Percentiles rank a stretch among this genome's conserved stretches.
phyloP scores from a whole-genome alignment of 2,113 vertebrate species.

The Malurus melanocephalus region DNA sequence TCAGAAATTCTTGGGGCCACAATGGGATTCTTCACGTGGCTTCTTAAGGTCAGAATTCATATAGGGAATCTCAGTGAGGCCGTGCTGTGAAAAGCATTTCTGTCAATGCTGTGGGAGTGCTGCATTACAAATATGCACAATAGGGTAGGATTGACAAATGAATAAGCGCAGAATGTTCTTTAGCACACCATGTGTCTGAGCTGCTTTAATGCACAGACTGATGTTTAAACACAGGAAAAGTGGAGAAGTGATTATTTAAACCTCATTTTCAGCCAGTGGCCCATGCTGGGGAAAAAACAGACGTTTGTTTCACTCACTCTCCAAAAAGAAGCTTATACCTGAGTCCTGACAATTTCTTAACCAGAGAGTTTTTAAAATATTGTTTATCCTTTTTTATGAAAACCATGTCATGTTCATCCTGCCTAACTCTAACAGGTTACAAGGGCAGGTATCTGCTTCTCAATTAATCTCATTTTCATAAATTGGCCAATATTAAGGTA shows the following conservation, averaged over 20 bases:
- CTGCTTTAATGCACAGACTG: not conserved
- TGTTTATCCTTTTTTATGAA: not conserved
- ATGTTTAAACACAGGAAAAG: not conserved
- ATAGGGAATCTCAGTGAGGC: not conserved
- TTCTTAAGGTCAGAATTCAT: conserved; percentile 7
- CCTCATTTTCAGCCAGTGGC: not conserved
- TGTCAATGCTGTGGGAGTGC: conserved; percentile 9
- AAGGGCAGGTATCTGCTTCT: not conserved
- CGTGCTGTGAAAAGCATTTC: rapidly evolving
- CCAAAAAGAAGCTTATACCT: not conserved
- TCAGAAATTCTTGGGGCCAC: not conserved
- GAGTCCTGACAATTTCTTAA: not conserved
- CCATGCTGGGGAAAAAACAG: not conserved
- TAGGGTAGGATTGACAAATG: conserved; percentile 9
- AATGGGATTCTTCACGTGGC: not conserved
- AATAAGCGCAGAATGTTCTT: not conserved
- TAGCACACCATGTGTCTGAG: not conserved
- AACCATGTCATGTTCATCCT: not conserved
- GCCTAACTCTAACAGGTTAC: not conserved
- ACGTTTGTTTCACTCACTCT: not conserved
- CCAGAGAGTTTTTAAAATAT: rapidly evolving
- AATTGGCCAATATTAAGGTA: not conserved
- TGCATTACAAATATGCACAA: conserved; percentile 27
- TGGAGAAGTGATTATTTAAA: not conserved
- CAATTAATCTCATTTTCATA: not conserved